A percentile compares a stretch with the other conserved stretches of the same genome.
These are phyloP conservation scores for Eupithecia insigniata DNA, from an alignment of 2,888 invertebrate species.

Conservation along the genomic window DNA sequence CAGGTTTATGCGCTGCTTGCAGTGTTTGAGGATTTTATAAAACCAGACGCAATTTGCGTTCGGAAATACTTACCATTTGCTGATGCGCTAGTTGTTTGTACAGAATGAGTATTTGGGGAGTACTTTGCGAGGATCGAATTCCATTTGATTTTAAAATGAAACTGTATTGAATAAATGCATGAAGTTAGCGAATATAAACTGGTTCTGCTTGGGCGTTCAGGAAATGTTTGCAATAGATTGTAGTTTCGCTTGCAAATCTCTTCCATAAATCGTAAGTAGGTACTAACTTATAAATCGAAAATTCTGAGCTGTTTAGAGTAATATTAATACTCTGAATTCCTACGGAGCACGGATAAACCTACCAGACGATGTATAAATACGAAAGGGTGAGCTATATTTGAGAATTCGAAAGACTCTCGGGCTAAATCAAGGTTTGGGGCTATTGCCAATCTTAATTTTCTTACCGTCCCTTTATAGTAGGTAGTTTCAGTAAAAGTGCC, in stretches of 20 bases:
- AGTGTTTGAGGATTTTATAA: constrained; percentile 30
- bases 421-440: constrained; percentile 56
- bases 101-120: constrained; percentile 17
- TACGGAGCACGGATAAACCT: constrained; percentile 53
- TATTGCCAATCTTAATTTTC: constrained; percentile 51
- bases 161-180: constrained; percentile 21
- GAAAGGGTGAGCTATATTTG: constrained; percentile 52
- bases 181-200: constrained; percentile 18
- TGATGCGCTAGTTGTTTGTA: constrained; percentile 27
- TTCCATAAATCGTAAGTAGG: not conserved
- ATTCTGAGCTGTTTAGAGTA: constrained; percentile 12
- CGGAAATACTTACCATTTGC: constrained; percentile 31
- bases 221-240: not conserved
- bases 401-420: constrained; percentile 46
- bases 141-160: constrained; percentile 18
- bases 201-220: constrained; percentile 12
- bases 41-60: constrained; percentile 28
- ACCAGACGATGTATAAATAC: constrained; percentile 52
- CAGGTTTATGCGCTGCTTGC: constrained; percentile 36
- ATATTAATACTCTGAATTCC: constrained; percentile 35
- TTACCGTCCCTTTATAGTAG: constrained; percentile 36
- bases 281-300: not conserved
- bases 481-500: constrained; percentile 50
- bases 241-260: constrained; percentile 11
- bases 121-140: constrained; percentile 11